phyloP scores from a whole-genome alignment of 1,140 invertebrate species.

The Laodelphax striatellus region DNA sequence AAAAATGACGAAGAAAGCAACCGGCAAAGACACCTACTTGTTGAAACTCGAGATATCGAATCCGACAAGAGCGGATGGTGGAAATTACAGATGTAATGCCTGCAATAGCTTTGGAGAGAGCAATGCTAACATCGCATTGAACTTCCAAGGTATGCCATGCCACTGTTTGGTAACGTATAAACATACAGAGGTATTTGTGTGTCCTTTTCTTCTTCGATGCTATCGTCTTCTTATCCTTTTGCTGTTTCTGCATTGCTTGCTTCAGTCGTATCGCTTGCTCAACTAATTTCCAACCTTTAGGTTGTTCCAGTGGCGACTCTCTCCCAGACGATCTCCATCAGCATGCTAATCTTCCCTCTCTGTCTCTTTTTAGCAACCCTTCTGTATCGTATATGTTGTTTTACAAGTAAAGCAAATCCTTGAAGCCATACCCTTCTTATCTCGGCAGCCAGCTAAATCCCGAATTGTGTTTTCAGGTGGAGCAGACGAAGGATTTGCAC shows the following conservation, averaged over 20 bases:
- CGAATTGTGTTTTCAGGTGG: slow-evolving; percentile 50
- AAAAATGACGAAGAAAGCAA: slow-evolving; percentile 74
- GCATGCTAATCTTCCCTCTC: not conserved
- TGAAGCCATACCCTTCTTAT: slow-evolving; percentile 23
- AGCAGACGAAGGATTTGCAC: slow-evolving; percentile 80
- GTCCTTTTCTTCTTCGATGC: not conserved
- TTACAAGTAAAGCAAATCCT: not conserved
- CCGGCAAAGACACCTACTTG: slow-evolving; percentile 79
- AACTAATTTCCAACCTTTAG: not conserved
- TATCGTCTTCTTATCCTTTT: not conserved
- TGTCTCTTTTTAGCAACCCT: not conserved
- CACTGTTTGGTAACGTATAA: slow-evolving; percentile 2
- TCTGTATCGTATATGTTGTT: not conserved
- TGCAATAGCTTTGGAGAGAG: slow-evolving; percentile 97
- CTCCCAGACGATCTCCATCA: not conserved
- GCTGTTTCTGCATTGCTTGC: not conserved
- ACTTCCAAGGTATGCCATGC: slow-evolving; percentile 81
- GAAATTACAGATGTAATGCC: slow-evolving; percentile 97
- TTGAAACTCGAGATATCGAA: slow-evolving; percentile 86
- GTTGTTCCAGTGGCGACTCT: not conserved
- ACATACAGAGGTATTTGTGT: not conserved
- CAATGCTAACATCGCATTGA: slow-evolving; percentile 98
- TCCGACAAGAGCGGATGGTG: slow-evolving; percentile 89
- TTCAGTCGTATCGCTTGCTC: not conserved
- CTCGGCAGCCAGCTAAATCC: too few species aligned